These are phyloP conservation scores for Drosophila varians DNA, from an alignment of 1,140 invertebrate genomes.

Conservation along the genomic window DNA sequence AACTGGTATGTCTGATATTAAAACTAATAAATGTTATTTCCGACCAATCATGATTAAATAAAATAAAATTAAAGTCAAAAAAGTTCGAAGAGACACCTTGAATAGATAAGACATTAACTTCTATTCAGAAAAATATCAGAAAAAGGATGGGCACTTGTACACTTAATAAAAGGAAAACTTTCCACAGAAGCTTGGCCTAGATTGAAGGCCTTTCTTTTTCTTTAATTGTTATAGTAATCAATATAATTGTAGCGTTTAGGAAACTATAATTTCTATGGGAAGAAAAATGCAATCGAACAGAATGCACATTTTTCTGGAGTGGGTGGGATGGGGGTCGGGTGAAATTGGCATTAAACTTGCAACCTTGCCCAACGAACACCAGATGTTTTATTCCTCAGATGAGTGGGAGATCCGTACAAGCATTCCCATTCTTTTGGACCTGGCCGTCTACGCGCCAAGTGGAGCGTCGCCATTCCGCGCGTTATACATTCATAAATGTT, in stretches of 20 bases:
- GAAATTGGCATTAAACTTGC: constrained; percentile 29
- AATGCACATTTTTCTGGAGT: neutral
- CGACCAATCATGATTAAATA: too few relatives aligned
- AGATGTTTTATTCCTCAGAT: constrained; percentile 42
- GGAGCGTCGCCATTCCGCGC: constrained; percentile 3
- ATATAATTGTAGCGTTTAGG: constrained; percentile 27
- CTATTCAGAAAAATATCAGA: neutral
- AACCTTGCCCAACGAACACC: constrained; percentile 6
- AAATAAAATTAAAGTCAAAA: neutral
- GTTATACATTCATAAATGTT: neutral
- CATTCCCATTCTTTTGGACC: constrained; percentile 26
- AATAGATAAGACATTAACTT: neutral
- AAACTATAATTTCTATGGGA: neutral
- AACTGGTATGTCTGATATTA: too few relatives aligned
- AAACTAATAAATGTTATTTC: too few relatives aligned
- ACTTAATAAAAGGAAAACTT: constrained; percentile 4
- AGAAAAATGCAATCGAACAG: constrained; percentile 5
- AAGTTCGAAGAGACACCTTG: neutral
- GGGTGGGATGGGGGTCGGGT: neutral
- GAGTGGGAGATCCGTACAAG: constrained; percentile 18
- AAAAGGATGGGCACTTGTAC: neutral
- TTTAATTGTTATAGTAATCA: constrained; percentile 19
- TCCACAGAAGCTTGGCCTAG: neutral
- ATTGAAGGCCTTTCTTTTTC: neutral
- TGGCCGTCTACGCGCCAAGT: constrained; percentile 20